Conservation (phyloP, 2,113 vertebrate species). For the Rana temporaria region DNA sequence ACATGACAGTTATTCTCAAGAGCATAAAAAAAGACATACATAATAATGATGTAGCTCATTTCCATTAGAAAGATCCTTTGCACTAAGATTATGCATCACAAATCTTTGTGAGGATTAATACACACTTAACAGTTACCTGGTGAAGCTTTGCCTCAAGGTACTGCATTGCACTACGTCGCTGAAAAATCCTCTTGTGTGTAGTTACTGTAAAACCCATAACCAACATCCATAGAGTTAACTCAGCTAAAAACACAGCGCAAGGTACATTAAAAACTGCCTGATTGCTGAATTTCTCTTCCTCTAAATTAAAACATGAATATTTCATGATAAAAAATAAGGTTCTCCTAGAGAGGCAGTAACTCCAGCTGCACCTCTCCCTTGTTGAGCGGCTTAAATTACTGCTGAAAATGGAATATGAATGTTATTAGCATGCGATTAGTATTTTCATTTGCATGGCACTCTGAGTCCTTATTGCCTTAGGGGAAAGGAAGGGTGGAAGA, state of each 20-base stretch:
- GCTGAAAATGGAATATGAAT: conserved; percentile 58
- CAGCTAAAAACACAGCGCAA: conserved; percentile 46
- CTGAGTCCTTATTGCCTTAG: conserved; percentile 45
- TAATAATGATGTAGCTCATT: too few species aligned
- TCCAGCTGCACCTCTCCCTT: conserved; percentile 57
- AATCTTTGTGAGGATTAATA: background rate
- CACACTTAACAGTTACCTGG: conserved; percentile 7
- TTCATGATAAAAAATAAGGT: conserved; percentile 58
- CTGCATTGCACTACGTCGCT: background rate
- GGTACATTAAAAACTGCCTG: conserved; percentile 56
- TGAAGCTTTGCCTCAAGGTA: background rate
- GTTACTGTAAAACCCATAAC: background rate
- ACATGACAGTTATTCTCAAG: too few species aligned
- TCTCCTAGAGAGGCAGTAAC: conserved; percentile 54
- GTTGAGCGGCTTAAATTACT: conserved; percentile 57
- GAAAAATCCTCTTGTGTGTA: background rate
- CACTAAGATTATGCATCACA: background rate
- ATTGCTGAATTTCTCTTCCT: conserved; percentile 56
- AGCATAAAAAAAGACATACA: too few species aligned
- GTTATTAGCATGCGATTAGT: conserved; percentile 58
- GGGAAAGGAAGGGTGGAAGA: conserved; percentile 17
- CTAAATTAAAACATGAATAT: conserved; percentile 59
- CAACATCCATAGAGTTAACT: conserved; percentile 44
- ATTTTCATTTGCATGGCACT: conserved; percentile 58
- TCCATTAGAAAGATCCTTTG: too few species aligned